These are phyloP conservation scores for Exaiptasia diaphana DNA, from an alignment of 64 coral and sea anemone species.

Conservation along the genomic window DNA sequence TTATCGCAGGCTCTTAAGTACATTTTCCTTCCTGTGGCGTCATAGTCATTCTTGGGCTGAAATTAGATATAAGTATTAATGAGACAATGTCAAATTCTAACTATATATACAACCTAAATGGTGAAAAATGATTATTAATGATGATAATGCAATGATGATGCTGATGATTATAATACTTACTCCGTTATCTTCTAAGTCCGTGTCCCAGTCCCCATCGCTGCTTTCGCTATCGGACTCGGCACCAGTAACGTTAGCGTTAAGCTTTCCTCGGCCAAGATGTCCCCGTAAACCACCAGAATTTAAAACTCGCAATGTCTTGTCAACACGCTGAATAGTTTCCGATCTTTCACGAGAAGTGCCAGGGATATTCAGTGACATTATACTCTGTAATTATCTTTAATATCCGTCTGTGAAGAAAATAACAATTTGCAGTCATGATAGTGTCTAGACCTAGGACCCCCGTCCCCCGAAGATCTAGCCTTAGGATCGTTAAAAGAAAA, in stretches of 20 bases:
- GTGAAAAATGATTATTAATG: too few relatives aligned
- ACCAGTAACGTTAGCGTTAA: not conserved
- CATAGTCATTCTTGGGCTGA: slow-evolving; percentile 68
- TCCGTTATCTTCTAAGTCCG: slow-evolving; percentile 75
- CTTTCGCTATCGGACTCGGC: not conserved
- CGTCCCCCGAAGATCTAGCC: too few relatives aligned
- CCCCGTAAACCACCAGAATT: slow-evolving; percentile 8
- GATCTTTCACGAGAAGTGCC: not conserved
- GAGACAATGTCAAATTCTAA: not conserved
- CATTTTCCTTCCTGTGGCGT: slow-evolving; percentile 73
- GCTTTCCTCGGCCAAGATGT: not conserved
- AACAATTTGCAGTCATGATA: too few relatives aligned
- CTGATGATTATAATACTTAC: slow-evolving; percentile 28
- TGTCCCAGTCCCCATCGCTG: slow-evolving; percentile 78
- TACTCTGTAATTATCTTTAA: too few relatives aligned
- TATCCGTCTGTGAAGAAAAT: too few relatives aligned
- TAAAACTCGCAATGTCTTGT: slow-evolving; percentile 73
- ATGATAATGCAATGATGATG: too few relatives aligned
- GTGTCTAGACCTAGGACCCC: too few relatives aligned
- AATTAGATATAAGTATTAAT: not conserved
- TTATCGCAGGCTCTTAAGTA: slow-evolving; percentile 78
- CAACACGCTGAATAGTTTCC: slow-evolving; percentile 66
- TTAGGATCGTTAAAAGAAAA: too few relatives aligned
- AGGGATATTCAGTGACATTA: too few relatives aligned
- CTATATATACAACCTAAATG: not conserved